Base-by-base conservation (phyloP, 2,888 invertebrate genomes). In the Cantharis rufa region DNA sequence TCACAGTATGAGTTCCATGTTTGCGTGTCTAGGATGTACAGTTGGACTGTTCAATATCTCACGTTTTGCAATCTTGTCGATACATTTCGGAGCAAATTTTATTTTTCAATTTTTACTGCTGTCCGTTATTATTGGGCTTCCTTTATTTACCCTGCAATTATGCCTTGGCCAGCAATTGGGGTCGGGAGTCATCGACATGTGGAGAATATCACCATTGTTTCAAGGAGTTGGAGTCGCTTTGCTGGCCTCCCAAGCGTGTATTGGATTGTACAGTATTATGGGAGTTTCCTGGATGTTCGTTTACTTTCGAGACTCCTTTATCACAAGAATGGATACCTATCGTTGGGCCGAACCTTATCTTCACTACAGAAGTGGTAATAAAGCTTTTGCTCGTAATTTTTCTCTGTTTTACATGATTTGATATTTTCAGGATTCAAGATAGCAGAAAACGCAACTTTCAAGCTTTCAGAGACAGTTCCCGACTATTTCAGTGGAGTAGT, bases 231-330 rank as follows among this genome's bases (percentile, higher is more conserved):
- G 97, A 15, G 93, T 96, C 71, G 93, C 96, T 0, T 88, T 97
- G 81, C 90, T 96, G 18, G 88, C 94, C 76, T 92, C 93, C 7
- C 96, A 96, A 86, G 94, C 94, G 5, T 90, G 95, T 70, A 92
- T 96, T 82, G 96, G 96, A 71, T 91, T 96, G 81, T 97, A 97
- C 89, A 96, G 96, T 84, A 94, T 96, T 74, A 92, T 96, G 32
- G 95, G 96, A 3, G 91, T 97, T n/a, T 95, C 96, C 1, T 97
- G 97, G 97, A 92, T 97, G 89, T 93, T 97, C 83, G 94, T 96
- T 62, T 97, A 95, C 89, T 94, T 97, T 83, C 88, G 93, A 79
- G 97, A 97, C 87, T 95, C 96, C 1, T 96, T 97, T 86, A 94
- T 95, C 83, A 94, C 95, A 15, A 92, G 93, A 75, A 90, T 92